Base-by-base conservation (phyloP, 2,113 vertebrate genomes). In the Hirundichthys speculiger region DNA sequence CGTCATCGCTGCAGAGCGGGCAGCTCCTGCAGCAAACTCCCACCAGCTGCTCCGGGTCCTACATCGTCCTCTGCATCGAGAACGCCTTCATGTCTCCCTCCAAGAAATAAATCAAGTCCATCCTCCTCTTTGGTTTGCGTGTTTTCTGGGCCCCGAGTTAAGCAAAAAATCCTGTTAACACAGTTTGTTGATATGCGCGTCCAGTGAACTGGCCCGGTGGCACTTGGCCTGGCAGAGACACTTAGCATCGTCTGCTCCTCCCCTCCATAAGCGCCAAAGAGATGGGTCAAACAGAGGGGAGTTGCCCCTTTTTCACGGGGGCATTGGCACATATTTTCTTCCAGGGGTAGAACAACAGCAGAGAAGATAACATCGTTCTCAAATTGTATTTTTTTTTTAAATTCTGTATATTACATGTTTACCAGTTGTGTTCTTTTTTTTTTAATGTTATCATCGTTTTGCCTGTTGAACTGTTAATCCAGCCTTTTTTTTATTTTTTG, bases 21-120 rank as follows among this genome's bases (percentile, higher is more conserved):
- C 91, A 87, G 69, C 92, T 99, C 70, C 93, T 99, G 57, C 95
- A 93, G 80, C 98, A 98, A 83, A 90, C 13, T 0, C 74, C 92
- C 22, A 90, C 86, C 14, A 94, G 94, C 88, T 99, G 98, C 86
- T 94, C 90, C 25, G 81, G 89, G 0, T 16, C 93, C 60, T 95
- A 94, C 64, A 14, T 96, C 0, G 93, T 98, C 78, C 93, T 99
- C 56, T 99, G 97, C 86, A 94, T 99, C 0, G 97, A 99, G 90
- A 99, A 98, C 92, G 96, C 96, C 91, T 92, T 95, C 90, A 93
- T 91, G 69, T 89, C 90, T 0, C 79, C 93, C 1, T 89, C 90
- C 87, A 93, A 92, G 86, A 95, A 96, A 86, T 98, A 95, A 94
- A 69, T 20, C 39, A 62, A n/a, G 16, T 58, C 60, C 42, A 16